Conservation (phyloP, 2,888 invertebrate species). For the Sepiola atlantica region DNA sequence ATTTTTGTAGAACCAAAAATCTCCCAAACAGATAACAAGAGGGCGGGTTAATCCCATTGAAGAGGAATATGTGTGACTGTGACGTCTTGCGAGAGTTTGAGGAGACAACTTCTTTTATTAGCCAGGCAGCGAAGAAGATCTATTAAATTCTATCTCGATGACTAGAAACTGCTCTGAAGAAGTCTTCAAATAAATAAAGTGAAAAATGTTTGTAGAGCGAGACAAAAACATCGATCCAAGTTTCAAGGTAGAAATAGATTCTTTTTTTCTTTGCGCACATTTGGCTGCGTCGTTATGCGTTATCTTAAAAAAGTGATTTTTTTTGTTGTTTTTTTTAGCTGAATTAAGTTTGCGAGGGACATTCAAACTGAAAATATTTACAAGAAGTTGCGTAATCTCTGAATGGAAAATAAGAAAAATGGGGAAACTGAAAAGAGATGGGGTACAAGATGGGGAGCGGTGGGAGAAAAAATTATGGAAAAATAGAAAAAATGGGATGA, state of each 20-base stretch:
- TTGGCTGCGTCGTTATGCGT: background rate
- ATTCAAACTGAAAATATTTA: background rate
- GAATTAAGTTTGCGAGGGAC: background rate
- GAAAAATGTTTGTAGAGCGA: background rate
- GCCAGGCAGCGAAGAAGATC: background rate
- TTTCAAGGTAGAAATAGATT: background rate
- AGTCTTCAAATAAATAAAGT: background rate
- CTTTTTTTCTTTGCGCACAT: background rate
- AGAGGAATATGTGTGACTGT: too few species aligned
- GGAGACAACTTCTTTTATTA: too few species aligned
- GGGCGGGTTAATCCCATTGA: too few species aligned
- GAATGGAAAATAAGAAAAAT: background rate
- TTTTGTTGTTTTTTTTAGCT: background rate
- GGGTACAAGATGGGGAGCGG: background rate
- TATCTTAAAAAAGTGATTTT: background rate
- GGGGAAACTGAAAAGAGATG: background rate
- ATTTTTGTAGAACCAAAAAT: slow-evolving; percentile 10
- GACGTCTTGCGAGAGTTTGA: too few species aligned
- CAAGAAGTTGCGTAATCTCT: background rate
- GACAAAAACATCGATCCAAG: background rate
- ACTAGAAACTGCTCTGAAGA: background rate
- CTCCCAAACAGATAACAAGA: background rate
- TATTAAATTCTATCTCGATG: too few species aligned
- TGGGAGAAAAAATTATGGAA: too few species aligned
- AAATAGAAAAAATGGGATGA: too few species aligned